A percentile compares a stretch with the other conserved stretches of the same genome.
Conservation (phyloP, 2,797 vertebrate genomes). For the Danio aesculapii region DNA sequence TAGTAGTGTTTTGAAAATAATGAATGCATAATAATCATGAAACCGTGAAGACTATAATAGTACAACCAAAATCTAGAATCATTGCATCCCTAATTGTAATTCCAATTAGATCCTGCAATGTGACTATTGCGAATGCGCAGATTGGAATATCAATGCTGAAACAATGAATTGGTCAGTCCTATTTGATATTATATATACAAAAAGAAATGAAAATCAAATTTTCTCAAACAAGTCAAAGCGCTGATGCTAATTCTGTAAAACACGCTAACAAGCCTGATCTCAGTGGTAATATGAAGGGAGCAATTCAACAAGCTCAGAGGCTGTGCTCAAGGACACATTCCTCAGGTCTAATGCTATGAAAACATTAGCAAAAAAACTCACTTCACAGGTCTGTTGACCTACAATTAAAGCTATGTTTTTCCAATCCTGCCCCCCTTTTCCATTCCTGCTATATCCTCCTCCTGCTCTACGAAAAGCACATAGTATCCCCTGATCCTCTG, state of each 20-base stretch:
- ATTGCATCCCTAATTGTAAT: too few relatives aligned
- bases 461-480: background rate
- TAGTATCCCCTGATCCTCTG: slow-evolving; percentile 14
- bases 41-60: too few relatives aligned
- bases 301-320: slow-evolving; percentile 32
- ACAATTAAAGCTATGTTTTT: slow-evolving; percentile 47
- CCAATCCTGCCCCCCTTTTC: slow-evolving; percentile 25
- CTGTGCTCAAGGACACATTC: slow-evolving; percentile 58
- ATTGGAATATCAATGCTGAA: too few relatives aligned
- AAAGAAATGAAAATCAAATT: background rate
- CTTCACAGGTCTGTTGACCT: slow-evolving; percentile 49
- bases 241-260: slow-evolving; percentile 6
- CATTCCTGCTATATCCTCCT: slow-evolving; percentile 46
- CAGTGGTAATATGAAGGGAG: slow-evolving; percentile 1
- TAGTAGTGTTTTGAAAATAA: too few relatives aligned
- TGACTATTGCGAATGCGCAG: too few relatives aligned
- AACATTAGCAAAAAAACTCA: slow-evolving; percentile 49
- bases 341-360: slow-evolving; percentile 45
- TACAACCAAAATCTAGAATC: too few relatives aligned
- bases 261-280: slow-evolving; percentile 8
- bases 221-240: slow-evolving; percentile 3
- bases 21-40: too few relatives aligned
- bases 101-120: too few relatives aligned
- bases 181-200: background rate
- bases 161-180: too few relatives aligned